Percentiles rank a stretch among this genome's conserved stretches.
Evolutionary conservation across 1,140 invertebrate genomes (phyloP).

Genomic region (Cydia splendana): DNA sequence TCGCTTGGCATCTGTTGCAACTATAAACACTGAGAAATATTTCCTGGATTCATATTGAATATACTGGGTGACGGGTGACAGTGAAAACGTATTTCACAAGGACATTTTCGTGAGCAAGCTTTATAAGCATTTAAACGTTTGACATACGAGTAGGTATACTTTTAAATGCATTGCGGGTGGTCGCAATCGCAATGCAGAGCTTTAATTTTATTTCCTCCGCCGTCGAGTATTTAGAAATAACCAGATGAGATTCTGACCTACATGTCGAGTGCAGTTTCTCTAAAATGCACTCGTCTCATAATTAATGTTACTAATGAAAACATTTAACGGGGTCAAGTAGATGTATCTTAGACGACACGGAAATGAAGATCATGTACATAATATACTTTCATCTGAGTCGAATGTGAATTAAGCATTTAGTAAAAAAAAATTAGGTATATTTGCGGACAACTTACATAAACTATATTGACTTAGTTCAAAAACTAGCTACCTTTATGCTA

Average conservation of each 20-base stretch:
- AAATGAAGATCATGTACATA: background rate
- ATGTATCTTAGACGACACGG: background rate
- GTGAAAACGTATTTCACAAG: too few species aligned
- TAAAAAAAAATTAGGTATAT: too few species aligned
- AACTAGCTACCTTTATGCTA: too few species aligned
- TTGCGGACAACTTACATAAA: too few species aligned
- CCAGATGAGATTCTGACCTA: constrained; percentile 6
- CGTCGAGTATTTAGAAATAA: constrained; percentile 11
- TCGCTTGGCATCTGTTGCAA: background rate
- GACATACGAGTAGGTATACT: background rate
- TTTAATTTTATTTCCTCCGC: background rate
- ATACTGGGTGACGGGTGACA: background rate
- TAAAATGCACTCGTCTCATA: constrained; percentile 2
- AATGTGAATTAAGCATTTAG: background rate
- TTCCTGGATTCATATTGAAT: background rate
- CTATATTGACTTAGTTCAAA: too few species aligned
- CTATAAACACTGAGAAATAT: background rate
- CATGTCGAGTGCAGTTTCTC: constrained; percentile 13
- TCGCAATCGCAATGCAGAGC: background rate
- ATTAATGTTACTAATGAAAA: background rate
- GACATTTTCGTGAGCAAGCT: background rate
- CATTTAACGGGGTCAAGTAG: background rate
- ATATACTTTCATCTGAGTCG: background rate
- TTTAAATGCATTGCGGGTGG: background rate
- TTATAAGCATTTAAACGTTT: background rate